Evolutionary conservation across 2,113 vertebrate species (phyloP), one percentile per base, ranked within the genome.

Genomic region (Taxidea taxus): DNA sequence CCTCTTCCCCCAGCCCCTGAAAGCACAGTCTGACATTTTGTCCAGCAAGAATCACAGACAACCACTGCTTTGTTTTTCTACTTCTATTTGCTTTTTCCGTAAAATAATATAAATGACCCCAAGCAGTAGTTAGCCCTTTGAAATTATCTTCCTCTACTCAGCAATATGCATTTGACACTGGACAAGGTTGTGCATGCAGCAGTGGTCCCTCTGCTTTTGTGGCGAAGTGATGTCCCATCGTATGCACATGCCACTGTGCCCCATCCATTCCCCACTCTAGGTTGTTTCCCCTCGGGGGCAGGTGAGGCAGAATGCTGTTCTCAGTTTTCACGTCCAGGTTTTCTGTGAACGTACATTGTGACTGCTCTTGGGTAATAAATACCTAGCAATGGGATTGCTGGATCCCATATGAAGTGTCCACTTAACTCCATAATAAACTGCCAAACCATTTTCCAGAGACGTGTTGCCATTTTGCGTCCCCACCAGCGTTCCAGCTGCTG

Each of bases 211-310:
- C 15, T 13, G n/a, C 56, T 82, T 42, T 42, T 25, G 31, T 51
- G 29, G 47, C 75, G 6, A 1, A 78, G 75, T 21, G 29, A 6
- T 51, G 10, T 21, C 47, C 29, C 75, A 12, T 20, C 5, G 29
- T 3, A 34, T 0, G 29, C 29, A 2, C 23, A 12, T 3, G 2
- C 72, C 75, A 34, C 47, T 0, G 4, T 21, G 13, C 16, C 11
- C 34, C 14, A 34, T 34, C 44, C 44, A 4, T 51, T 34, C 44
- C 14, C 29, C 75, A 21, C 44, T 18, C 34, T 18, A n/a, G 34
- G 34, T 27, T n/a, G 16, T n/a, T 68, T n/a, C 62, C 29, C 62
- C 29, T 31, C 12, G 4, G 34, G 75, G 75, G 47, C 31, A 31
- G 20, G 9, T 21, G 4, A 34, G 29, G 16, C 29, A 51, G 75